phyloP scores from a whole-genome alignment of 2,113 vertebrate genomes.

The Kryptolebias marmoratus region DNA sequence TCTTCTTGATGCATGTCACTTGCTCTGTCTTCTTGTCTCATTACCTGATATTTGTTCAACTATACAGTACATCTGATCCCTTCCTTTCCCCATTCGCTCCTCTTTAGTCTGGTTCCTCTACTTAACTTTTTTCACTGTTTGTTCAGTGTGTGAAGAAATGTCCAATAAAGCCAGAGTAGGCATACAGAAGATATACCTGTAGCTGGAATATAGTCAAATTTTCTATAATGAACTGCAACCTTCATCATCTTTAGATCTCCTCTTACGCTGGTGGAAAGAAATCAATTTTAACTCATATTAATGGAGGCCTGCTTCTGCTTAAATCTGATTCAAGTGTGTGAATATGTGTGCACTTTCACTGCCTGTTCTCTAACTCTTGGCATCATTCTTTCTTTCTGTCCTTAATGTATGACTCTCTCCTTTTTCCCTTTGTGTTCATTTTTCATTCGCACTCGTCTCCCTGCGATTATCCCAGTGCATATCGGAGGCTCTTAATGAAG shows the following conservation, averaged over 20 bases:
- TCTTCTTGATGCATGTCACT: conserved; percentile 13
- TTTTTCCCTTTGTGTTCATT: conserved; percentile 74
- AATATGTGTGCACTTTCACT: conserved; percentile 45
- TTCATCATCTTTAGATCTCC: conserved; percentile 79
- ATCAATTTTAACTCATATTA: conserved; percentile 81
- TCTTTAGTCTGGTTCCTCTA: conserved; percentile 28
- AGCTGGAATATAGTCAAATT: conserved; percentile 69
- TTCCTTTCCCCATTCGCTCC: conserved; percentile 3
- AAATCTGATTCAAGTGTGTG: conserved; percentile 68
- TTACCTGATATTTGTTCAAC: conserved; percentile 57
- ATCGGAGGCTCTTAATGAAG: conserved; percentile 85
- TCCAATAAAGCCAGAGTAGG: conserved; percentile 60
- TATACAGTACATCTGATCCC: conserved; percentile 19
- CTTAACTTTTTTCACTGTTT: conserved; percentile 65
- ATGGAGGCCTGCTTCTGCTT: conserved; percentile 71
- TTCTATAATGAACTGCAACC: conserved; percentile 75
- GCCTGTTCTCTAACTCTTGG: conserved; percentile 29
- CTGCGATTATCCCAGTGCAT: conserved; percentile 79
- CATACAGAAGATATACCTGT: conserved; percentile 65
- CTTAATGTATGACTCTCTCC: conserved; percentile 70
- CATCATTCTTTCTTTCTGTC: conserved; percentile 58
- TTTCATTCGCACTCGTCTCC: conserved; percentile 74
- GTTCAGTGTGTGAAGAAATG: conserved; percentile 64
- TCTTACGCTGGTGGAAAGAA: conserved; percentile 77
- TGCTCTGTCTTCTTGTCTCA: conserved; percentile 47